Base-by-base conservation (phyloP, 2,113 vertebrate species). In the Galemys pyrenaicus region DNA sequence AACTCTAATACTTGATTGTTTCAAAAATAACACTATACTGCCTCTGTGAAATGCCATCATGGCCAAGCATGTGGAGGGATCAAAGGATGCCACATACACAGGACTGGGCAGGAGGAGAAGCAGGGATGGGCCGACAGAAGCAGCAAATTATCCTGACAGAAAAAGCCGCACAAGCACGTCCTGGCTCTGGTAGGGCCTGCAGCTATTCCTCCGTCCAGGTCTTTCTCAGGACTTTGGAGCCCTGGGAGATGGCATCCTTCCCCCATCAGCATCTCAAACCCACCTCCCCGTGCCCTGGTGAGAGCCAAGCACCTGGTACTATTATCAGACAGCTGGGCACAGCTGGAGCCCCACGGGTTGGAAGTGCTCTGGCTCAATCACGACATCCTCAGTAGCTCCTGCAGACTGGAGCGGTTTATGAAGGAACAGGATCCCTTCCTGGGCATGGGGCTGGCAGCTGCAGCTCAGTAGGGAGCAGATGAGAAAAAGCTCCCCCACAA, bases 71-170 rank as follows among this genome's bases (percentile, higher is more conserved):
- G 39, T 3, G 37, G 32, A 54, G 41, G 9, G 78, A 71, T 46
- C 86, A 79, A 81, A 89, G 89, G 56, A 80, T 30, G 32, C 15
- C 56, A 87, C 24, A 9, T 9, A 91, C 19, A 56, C 54, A 24
- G 60, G 54, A 65, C 0, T 58, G 26, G n/a, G 13, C 32, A 9
- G 35, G 67, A 70, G 22, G 2, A 4, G 11, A 51, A 41, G 13
- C 24, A 4, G 28, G 35, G 30, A 28, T 30, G 54, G 30, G 12
- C 1, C 32, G 12, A 1, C 19, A 10, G 11, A 1, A 37, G 24
- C 0, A 46, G 49, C 35, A n/a, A 41, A 24, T 19, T 54, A 16
- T 54, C 65, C 54, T 41, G 7, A 11, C 28, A 49, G n/a, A 37
- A 74, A 60, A 16, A 44, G 28, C 37, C 41, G 62, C 2, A 0